phyloP scores from a whole-genome alignment of 2,113 vertebrate genomes.

The Pelobates fuscus region DNA sequence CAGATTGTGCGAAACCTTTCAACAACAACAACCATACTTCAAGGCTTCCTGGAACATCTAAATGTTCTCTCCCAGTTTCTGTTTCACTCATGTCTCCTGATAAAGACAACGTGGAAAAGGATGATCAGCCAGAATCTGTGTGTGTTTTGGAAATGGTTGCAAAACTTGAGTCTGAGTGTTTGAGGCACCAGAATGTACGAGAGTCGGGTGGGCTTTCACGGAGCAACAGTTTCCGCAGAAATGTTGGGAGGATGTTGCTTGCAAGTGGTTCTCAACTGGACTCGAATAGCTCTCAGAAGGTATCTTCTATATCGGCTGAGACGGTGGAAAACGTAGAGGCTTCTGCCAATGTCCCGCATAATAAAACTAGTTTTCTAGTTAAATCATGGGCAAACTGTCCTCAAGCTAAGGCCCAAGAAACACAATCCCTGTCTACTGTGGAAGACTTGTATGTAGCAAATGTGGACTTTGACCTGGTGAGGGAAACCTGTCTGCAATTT shows the following conservation, averaged over 20 bases:
- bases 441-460: conserved; percentile 51
- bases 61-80: conserved; percentile 25
- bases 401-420: conserved; percentile 26
- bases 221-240: conserved; percentile 83
- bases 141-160: conserved; percentile 93
- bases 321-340: conserved; percentile 45
- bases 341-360: neutral
- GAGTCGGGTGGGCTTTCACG: conserved; percentile 73
- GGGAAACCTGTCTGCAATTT: conserved; percentile 33
- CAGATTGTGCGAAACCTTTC: conserved; percentile 69
- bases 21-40: conserved; percentile 24
- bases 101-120: conserved; percentile 29
- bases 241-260: conserved; percentile 81
- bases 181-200: conserved; percentile 70
- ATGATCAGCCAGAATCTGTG: conserved; percentile 74
- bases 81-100: conserved; percentile 54
- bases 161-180: conserved; percentile 86
- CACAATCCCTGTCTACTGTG: conserved; percentile 43
- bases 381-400: conserved; percentile 53
- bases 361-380: conserved; percentile 9
- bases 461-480: conserved; percentile 52
- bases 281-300: conserved; percentile 49
- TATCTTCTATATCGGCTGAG: neutral
- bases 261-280: conserved; percentile 60
- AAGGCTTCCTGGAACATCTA: conserved; percentile 61